A percentile compares a stretch with the other conserved stretches of the same genome.
Evolutionary conservation across 2,113 vertebrate species (phyloP).

Genomic region (Psammodynastes pulverulentus): DNA sequence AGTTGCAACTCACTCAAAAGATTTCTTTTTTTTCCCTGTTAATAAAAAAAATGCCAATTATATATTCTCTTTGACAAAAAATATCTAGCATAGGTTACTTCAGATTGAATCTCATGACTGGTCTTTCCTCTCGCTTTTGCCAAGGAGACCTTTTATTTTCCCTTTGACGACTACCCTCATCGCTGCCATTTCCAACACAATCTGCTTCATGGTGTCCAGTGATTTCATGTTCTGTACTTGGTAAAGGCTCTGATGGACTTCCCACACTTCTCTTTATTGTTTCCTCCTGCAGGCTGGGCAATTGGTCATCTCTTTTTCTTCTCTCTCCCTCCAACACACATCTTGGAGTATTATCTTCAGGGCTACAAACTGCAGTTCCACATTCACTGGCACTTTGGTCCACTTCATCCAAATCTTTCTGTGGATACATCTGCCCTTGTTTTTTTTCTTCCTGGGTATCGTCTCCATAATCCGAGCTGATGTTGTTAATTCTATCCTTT

Average conservation of each 20-base stretch:
- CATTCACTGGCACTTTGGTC: constrained; percentile 76
- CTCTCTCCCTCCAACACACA: constrained; percentile 68
- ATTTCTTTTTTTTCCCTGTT: constrained; percentile 13
- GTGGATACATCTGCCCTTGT: constrained; percentile 64
- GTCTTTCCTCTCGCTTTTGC: constrained; percentile 96
- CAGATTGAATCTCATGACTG: constrained; percentile 92
- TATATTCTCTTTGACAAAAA: constrained; percentile 49
- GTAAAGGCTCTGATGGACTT: constrained; percentile 66
- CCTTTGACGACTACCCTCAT: constrained; percentile 82
- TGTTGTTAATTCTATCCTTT: constrained; percentile 83
- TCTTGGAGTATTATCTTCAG: constrained; percentile 75
- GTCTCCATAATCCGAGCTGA: constrained; percentile 96
- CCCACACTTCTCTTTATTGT: constrained; percentile 75
- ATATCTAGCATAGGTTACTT: constrained; percentile 76
- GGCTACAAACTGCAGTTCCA: constrained; percentile 75
- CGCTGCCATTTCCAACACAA: constrained; percentile 64
- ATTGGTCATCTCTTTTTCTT: constrained; percentile 68
- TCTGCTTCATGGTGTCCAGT: constrained; percentile 60
- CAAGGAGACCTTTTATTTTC: constrained; percentile 98
- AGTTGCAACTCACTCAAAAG: constrained; percentile 50
- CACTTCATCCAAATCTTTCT: constrained; percentile 80
- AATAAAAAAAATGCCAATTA: constrained; percentile 70
- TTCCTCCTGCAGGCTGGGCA: constrained; percentile 77
- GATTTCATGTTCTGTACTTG: constrained; percentile 67
- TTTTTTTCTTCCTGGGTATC: too few relatives aligned